These are phyloP conservation scores for Chloroclysta siterata DNA, from an alignment of 2,888 invertebrate genomes.

Conservation along the genomic window DNA sequence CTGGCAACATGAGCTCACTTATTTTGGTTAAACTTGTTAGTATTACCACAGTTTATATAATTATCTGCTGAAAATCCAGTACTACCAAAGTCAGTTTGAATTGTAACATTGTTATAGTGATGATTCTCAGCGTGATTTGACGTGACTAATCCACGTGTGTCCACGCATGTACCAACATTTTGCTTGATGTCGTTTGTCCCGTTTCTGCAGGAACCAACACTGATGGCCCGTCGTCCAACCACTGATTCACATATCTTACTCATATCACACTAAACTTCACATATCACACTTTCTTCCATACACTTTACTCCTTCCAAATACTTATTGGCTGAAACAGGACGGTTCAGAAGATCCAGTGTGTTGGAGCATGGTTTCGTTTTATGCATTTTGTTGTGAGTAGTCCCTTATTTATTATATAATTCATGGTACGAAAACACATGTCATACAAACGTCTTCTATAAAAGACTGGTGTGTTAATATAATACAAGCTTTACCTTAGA, in stretches of 20 bases:
- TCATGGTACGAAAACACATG: slow-evolving; percentile 10
- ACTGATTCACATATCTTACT: slow-evolving; percentile 61
- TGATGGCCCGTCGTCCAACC: slow-evolving; percentile 77
- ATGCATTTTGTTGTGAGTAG: slow-evolving; percentile 84
- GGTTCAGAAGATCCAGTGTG: slow-evolving; percentile 72
- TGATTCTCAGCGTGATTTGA: slow-evolving; percentile 41
- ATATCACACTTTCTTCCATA: slow-evolving; percentile 30
- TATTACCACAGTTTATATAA: not conserved
- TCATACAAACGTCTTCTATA: not conserved
- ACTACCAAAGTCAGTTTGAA: not conserved
- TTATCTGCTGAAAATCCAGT: not conserved
- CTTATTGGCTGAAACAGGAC: slow-evolving; percentile 60
- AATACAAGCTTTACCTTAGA: too few relatives aligned
- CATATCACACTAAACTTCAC: slow-evolving; percentile 41
- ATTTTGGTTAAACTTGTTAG: not conserved
- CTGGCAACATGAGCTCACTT: not conserved
- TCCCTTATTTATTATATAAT: slow-evolving; percentile 49
- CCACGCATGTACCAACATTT: slow-evolving; percentile 74
- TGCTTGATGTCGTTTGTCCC: slow-evolving; percentile 80
- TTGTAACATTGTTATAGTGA: slow-evolving; percentile 10
- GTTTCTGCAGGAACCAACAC: slow-evolving; percentile 81
- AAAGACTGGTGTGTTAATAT: too few relatives aligned
- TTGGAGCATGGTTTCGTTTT: slow-evolving; percentile 81
- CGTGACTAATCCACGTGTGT: slow-evolving; percentile 73
- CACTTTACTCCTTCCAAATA: slow-evolving; percentile 44